Percentiles rank a stretch among this genome's conserved stretches.
These are phyloP conservation scores for Oryzias melastigma DNA, from an alignment of 2,113 vertebrate species.

Conservation along the genomic window DNA sequence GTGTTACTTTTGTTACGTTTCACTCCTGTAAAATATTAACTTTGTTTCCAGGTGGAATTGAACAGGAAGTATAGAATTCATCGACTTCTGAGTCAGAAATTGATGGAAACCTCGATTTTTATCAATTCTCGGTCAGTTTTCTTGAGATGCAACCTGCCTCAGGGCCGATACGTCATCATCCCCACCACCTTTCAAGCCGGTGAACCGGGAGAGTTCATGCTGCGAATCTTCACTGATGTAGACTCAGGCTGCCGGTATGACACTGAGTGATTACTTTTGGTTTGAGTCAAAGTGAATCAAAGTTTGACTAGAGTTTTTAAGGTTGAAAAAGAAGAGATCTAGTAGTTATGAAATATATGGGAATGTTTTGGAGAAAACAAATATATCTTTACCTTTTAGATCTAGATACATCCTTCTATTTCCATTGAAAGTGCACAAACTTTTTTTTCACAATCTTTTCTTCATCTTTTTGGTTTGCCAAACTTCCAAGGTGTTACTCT, in stretches of 20 bases:
- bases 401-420: not conserved
- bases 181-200: slow-evolving; percentile 85
- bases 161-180: slow-evolving; percentile 86
- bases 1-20: not conserved
- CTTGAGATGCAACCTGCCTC: slow-evolving; percentile 76
- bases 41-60: slow-evolving; percentile 84
- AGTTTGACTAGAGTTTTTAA: not conserved
- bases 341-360: not conserved
- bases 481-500: not conserved
- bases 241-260: slow-evolving; percentile 83
- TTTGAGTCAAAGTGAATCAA: not conserved
- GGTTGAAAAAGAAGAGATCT: not conserved
- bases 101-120: slow-evolving; percentile 78
- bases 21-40: not conserved
- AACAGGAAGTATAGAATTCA: slow-evolving; percentile 91
- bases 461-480: slow-evolving; percentile 24
- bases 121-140: slow-evolving; percentile 88
- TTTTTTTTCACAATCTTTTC: not conserved
- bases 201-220: slow-evolving; percentile 78
- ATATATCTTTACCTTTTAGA: not conserved
- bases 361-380: not conserved
- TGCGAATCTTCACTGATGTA: slow-evolving; percentile 86
- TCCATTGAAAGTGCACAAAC: slow-evolving; percentile 26
- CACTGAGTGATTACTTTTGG: accelerated
- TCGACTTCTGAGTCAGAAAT: slow-evolving; percentile 82